Evolutionary conservation across 2,888 invertebrate species (phyloP).

Genomic region (Pristionchus entomophagus): DNA sequence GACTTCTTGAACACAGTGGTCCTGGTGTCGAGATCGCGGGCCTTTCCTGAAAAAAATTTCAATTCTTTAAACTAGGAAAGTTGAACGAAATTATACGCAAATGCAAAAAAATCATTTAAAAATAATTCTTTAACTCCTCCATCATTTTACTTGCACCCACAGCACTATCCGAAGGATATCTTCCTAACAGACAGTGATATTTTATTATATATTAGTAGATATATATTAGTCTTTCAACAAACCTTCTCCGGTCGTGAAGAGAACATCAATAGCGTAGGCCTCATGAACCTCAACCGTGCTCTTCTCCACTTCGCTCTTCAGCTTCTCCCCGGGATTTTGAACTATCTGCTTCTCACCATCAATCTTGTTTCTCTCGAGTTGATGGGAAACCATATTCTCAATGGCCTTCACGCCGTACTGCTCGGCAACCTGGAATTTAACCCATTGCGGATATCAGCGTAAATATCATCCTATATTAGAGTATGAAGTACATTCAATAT

Average conservation of each 20-base stretch:
- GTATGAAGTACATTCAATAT: not conserved
- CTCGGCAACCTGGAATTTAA: slow-evolving; percentile 82
- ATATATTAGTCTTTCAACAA: not conserved
- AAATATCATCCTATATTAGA: not conserved
- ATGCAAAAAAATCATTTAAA: too few species aligned
- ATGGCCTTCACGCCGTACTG: slow-evolving; percentile 96
- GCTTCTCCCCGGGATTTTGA: slow-evolving; percentile 92
- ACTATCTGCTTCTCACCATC: slow-evolving; percentile 98
- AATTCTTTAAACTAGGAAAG: slow-evolving; percentile 8
- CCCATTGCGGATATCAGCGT: not conserved
- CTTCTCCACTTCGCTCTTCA: slow-evolving; percentile 94
- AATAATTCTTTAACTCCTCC: too few species aligned
- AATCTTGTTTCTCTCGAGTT: slow-evolving; percentile 83
- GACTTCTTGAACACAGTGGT: slow-evolving; percentile 99
- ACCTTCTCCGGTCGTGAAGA: slow-evolving; percentile 95
- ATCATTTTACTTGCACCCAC: too few species aligned
- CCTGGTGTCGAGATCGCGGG: slow-evolving; percentile 92
- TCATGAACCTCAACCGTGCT: slow-evolving; percentile 92
- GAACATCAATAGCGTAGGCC: slow-evolving; percentile 98
- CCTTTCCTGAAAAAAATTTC: slow-evolving; percentile 79
- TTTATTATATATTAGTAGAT: too few species aligned
- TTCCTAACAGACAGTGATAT: too few species aligned
- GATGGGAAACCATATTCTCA: slow-evolving; percentile 88
- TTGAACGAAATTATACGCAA: not conserved
- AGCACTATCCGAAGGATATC: too few species aligned